Percentiles rank a stretch among this genome's conserved stretches.
These are phyloP conservation scores for Luscinia luscinia DNA, from an alignment of 2,797 vertebrate species.

Conservation along the genomic window DNA sequence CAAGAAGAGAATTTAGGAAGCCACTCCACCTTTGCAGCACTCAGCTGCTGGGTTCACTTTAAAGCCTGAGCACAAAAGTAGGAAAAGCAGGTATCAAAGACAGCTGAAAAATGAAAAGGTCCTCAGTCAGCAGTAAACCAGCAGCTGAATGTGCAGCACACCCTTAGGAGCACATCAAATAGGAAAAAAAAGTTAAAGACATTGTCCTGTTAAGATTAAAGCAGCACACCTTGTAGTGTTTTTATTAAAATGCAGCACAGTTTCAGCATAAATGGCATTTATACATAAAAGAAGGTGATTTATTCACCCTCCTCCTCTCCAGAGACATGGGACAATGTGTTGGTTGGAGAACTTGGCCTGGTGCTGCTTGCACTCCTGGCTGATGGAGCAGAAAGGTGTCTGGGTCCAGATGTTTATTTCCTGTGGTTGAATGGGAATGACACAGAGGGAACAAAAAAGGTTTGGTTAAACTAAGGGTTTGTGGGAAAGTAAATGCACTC, in stretches of 20 bases:
- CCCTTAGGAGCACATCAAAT: constrained; percentile 32
- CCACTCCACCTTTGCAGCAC: not conserved
- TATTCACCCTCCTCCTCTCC: constrained; percentile 41
- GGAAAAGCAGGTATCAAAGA: not conserved
- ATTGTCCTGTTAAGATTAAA: constrained; percentile 57
- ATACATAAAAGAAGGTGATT: constrained; percentile 55
- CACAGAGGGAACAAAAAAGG: not conserved
- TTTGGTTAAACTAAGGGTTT: not conserved
- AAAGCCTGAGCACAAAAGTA: not conserved
- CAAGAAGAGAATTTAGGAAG: not conserved
- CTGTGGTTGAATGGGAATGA: not conserved
- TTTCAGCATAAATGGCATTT: constrained; percentile 34
- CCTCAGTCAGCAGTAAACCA: constrained; percentile 40
- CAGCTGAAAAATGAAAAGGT: not conserved
- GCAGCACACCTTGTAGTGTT: not conserved
- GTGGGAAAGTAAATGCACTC: not conserved
- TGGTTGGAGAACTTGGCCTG: constrained; percentile 16
- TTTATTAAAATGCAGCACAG: constrained; percentile 60
- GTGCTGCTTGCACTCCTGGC: not conserved
- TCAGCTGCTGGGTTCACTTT: not conserved
- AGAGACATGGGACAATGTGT: not conserved
- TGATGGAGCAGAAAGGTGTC: constrained; percentile 33
- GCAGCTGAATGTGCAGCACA: constrained; percentile 42
- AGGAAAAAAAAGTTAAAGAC: constrained; percentile 39
- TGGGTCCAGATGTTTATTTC: constrained; percentile 18